Base-by-base conservation (phyloP, 2,888 invertebrate genomes). In the Drosophila hamatofila region DNA sequence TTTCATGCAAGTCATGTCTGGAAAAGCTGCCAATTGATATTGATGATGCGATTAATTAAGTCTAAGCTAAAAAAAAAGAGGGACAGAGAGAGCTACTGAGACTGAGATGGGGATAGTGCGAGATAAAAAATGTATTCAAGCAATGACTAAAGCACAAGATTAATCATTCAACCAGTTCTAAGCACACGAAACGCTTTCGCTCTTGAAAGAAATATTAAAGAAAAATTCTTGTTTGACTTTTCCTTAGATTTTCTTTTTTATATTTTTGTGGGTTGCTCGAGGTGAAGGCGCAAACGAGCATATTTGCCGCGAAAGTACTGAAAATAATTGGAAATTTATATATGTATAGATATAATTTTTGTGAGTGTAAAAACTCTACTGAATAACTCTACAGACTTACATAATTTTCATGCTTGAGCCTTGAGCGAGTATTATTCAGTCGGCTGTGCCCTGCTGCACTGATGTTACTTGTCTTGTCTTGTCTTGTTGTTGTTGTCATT, bases 41-140 rank as follows among this genome's bases (percentile, higher is more conserved):
- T 63, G 80, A 68, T 60, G 75, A 68, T 63, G 57, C 69, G 80
- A 75, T 79, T 69, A 79, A 79, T 79, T 79, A 75, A 75, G 69
- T 56, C 33, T 7, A 3, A 54, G 30, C 63, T 27, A 57, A 23
- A 55, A 59, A 74, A 23, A 30, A 18, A 33, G 54, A 41, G 35
- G n/a, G n/a, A 23, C 4, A 35, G 25, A 7, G 52, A n/a, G 1
- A 25, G 30, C 30, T 21, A 23, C 23, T 7, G 14, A 21, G 51
- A 21, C 21, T 14, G 21, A 35, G 33, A 16, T 16, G 23, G 2
- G 6, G 5, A 21, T 8, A 8, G 33, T 33, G 33, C 14, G 33
- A 30, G 49, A 30, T 49, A 42, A 60, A 67, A 74, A 37, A 23
- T 52, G 52, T 52, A 49, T 49, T 16, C 35, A 33, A 54, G 46